Percentiles rank a stretch among this genome's conserved stretches.
Conservation (phyloP, 1,140 invertebrate species). For the Neelides sp. region DNA sequence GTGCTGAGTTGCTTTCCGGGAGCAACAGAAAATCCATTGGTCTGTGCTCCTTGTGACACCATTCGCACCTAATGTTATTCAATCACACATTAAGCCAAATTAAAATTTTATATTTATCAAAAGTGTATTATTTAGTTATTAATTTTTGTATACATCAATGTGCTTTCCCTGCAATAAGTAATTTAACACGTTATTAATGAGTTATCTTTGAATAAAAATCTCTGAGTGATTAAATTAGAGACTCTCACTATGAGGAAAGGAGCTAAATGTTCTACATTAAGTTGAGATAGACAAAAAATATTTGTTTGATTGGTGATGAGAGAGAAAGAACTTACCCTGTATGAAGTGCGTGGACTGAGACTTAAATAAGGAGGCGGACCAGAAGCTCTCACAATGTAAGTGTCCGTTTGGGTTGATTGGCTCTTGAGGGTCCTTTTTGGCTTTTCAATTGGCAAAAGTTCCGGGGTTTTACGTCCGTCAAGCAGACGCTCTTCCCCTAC, state of each 20-base stretch:
- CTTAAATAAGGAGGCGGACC: slow-evolving; percentile 54
- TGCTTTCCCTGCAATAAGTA: too few species aligned
- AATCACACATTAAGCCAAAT: background rate
- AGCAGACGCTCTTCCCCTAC: slow-evolving; percentile 48
- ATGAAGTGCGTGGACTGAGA: slow-evolving; percentile 56
- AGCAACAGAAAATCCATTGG: too few species aligned
- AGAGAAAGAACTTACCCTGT: slow-evolving; percentile 40
- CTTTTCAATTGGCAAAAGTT: slow-evolving; percentile 17
- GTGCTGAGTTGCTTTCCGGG: slow-evolving; percentile 1
- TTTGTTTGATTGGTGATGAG: background rate
- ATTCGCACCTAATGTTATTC: slow-evolving; percentile 53
- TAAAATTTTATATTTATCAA: background rate
- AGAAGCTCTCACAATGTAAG: slow-evolving; percentile 30
- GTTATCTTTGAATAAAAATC: too few species aligned
- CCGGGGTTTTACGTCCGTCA: slow-evolving; percentile 46
- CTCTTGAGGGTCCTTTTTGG: slow-evolving; percentile 56
- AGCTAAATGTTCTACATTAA: too few species aligned
- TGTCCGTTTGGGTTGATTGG: slow-evolving; percentile 82
- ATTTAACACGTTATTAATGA: too few species aligned
- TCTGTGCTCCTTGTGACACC: slow-evolving; percentile 77
- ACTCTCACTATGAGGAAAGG: too few species aligned
- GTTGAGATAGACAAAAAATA: background rate
- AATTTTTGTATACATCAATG: too few species aligned
- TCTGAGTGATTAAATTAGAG: too few species aligned
- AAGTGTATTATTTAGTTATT: too few species aligned